Conservation (phyloP, 2,113 vertebrate species). For the Turnix velox region DNA sequence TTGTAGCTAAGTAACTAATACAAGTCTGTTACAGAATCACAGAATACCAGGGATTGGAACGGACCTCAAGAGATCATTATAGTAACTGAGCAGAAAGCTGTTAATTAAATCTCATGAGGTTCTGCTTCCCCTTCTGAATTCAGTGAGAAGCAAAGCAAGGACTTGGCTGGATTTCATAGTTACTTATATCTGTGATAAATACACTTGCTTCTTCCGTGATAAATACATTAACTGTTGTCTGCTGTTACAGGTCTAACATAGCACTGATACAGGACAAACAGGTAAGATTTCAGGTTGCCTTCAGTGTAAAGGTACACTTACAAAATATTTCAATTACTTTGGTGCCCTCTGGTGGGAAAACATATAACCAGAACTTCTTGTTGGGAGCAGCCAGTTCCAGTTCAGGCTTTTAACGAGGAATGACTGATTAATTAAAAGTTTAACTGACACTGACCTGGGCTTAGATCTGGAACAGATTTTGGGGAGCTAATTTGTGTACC, state of each 20-base stretch:
- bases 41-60: too few relatives aligned
- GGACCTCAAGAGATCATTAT: too few relatives aligned
- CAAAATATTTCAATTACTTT: rapidly evolving
- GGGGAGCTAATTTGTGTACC: background rate
- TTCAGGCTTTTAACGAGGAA: background rate
- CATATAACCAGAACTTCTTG: background rate
- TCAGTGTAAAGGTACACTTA: background rate
- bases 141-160: background rate
- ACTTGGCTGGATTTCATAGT: background rate
- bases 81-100: background rate
- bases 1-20: too few relatives aligned
- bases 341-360: background rate
- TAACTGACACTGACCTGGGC: background rate
- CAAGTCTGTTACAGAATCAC: too few relatives aligned
- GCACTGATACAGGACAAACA: background rate
- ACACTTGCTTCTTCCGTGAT: rapidly evolving
- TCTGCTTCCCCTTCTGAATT: background rate
- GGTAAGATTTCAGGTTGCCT: rapidly evolving
- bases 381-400: background rate
- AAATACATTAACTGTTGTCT: background rate
- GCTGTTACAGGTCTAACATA: background rate
- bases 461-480: background rate
- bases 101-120: background rate
- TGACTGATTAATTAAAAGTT: background rate
- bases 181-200: background rate